These are phyloP conservation scores for Drosophila vallismaia DNA, from an alignment of 2,888 invertebrate genomes.

Conservation along the genomic window DNA sequence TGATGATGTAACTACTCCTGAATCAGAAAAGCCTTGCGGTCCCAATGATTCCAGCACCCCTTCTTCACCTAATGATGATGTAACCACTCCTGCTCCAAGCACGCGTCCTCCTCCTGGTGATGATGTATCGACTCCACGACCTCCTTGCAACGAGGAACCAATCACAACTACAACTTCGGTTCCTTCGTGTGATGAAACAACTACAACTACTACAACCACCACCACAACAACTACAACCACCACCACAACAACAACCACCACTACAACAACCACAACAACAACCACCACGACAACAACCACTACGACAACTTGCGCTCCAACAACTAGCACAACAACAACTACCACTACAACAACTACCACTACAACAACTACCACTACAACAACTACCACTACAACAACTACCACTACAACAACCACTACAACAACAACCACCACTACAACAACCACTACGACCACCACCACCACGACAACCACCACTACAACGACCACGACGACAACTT, in stretches of 20 bases:
- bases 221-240: neutral
- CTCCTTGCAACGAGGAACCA: neutral
- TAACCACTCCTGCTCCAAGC: neutral
- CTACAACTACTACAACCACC: neutral
- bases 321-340: too few species aligned
- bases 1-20: neutral
- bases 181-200: neutral
- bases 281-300: neutral
- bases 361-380: neutral
- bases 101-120: neutral
- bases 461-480: neutral
- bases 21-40: too few species aligned
- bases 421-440: neutral
- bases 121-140: neutral
- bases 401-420: conserved; percentile 17
- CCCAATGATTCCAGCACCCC: too few species aligned
- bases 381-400: neutral
- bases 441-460: neutral
- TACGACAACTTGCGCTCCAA: too few species aligned
- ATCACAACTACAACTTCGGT: neutral
- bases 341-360: neutral
- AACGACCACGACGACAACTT: neutral
- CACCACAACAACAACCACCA: neutral
- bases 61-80: neutral
- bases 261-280: neutral